phyloP scores from a whole-genome alignment of 1,140 invertebrate species.

The Dysdera silvatica region DNA sequence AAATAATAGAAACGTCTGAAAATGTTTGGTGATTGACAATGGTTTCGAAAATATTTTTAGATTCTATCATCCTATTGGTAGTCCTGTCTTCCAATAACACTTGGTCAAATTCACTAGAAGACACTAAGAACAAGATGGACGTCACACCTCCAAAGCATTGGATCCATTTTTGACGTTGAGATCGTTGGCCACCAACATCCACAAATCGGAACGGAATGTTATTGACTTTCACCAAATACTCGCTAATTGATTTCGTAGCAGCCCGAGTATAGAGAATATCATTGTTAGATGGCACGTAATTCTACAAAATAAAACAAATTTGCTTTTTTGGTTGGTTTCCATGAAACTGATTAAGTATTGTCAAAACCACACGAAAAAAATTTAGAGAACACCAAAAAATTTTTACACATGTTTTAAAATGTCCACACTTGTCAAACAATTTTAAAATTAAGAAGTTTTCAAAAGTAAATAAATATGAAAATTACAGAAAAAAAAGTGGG shows the following conservation, averaged over 20 bases:
- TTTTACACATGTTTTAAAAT: background rate
- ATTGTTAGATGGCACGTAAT: conserved; percentile 81
- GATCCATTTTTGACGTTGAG: conserved; percentile 95
- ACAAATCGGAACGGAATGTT: conserved; percentile 94
- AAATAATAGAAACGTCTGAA: conserved; percentile 83
- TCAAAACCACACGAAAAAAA: background rate
- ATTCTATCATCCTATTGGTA: conserved; percentile 90
- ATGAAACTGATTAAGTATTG: background rate
- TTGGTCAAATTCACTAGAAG: conserved; percentile 93
- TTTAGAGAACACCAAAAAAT: background rate
- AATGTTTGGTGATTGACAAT: conserved; percentile 95
- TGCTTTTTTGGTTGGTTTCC: too few relatives aligned
- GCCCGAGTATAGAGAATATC: conserved; percentile 92
- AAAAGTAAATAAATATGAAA: background rate
- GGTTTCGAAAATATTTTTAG: conserved; percentile 92
- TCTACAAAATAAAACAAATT: conserved; percentile 6
- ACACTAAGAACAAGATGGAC: conserved; percentile 91
- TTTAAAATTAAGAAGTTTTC: background rate
- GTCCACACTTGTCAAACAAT: background rate
- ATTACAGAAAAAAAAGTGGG: too few relatives aligned
- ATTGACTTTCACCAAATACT: conserved; percentile 87
- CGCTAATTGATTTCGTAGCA: conserved; percentile 93
- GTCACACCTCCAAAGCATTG: conserved; percentile 95
- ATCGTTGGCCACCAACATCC: conserved; percentile 93
- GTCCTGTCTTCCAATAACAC: conserved; percentile 88